Conservation (phyloP, 2,888 invertebrate genomes). For the Melanostoma scalare region DNA sequence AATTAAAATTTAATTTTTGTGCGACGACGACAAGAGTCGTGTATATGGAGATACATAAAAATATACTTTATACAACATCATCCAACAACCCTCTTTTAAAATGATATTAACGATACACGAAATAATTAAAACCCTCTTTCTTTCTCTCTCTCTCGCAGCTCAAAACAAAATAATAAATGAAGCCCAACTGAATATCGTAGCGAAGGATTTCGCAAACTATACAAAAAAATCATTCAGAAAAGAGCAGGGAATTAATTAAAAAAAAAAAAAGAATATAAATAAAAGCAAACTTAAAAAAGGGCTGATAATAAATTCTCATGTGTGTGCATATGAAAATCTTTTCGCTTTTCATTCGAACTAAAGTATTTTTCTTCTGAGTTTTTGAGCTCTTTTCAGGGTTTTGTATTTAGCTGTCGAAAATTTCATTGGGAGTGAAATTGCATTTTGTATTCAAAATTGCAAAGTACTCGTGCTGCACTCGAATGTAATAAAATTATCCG, state of each 20-base stretch:
- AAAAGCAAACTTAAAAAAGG: slow-evolving; percentile 28
- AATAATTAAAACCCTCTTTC: slow-evolving; percentile 59
- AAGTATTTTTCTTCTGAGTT: slow-evolving; percentile 34
- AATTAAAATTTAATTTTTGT: slow-evolving; percentile 56
- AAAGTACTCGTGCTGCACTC: slow-evolving; percentile 20
- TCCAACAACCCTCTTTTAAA: slow-evolving; percentile 44
- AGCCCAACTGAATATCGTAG: slow-evolving; percentile 16
- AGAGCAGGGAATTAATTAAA: slow-evolving; percentile 60
- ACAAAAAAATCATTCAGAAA: slow-evolving; percentile 11
- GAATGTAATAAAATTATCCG: slow-evolving; percentile 51
- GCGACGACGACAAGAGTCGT: neutral
- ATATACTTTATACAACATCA: slow-evolving; percentile 29
- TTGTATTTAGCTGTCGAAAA: slow-evolving; percentile 50
- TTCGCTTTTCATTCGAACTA: slow-evolving; percentile 14
- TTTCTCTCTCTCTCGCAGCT: slow-evolving; percentile 13
- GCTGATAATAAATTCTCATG: slow-evolving; percentile 49
- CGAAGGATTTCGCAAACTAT: slow-evolving; percentile 23
- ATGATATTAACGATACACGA: slow-evolving; percentile 65
- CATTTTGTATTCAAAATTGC: slow-evolving; percentile 50
- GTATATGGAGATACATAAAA: slow-evolving; percentile 1
- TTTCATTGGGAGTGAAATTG: slow-evolving; percentile 64
- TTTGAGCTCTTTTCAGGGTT: neutral
- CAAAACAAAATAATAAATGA: slow-evolving; percentile 52
- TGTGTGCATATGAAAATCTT: slow-evolving; percentile 41
- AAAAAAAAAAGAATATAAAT: slow-evolving; percentile 30